phyloP scores from a whole-genome alignment of 2,113 vertebrate genomes.

The Fregata magnificens region DNA sequence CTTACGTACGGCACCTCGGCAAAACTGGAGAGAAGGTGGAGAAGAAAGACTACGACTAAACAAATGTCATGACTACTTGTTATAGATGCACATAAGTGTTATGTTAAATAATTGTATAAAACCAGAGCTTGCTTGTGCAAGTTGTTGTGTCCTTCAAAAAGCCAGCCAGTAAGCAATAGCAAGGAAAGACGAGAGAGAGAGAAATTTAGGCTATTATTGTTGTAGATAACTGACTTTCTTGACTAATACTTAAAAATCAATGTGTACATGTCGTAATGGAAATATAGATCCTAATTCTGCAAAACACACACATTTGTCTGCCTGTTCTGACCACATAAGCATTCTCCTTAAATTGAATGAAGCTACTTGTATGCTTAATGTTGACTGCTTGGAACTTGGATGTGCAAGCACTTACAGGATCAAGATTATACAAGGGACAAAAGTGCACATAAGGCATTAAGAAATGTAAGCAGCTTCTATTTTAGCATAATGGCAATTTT shows the following conservation, averaged over 20 bases:
- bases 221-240: background rate
- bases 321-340: background rate
- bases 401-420: background rate
- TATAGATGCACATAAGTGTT: background rate
- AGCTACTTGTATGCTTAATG: rapidly evolving
- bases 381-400: background rate
- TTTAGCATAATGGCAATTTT: background rate
- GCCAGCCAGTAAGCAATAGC: background rate
- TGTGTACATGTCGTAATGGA: background rate
- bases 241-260: background rate
- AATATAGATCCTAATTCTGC: background rate
- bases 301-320: background rate
- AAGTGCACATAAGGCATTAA: background rate
- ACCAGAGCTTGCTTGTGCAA: background rate
- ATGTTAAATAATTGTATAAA: background rate
- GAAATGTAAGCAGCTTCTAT: background rate
- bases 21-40: background rate
- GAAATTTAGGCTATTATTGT: background rate
- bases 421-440: background rate
- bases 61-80: background rate
- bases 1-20: background rate
- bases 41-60: background rate
- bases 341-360: background rate
- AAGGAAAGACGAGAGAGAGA: background rate
- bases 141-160: too few relatives aligned